Evolutionary conservation across 2,888 invertebrate genomes (phyloP), one percentile per base, ranked within the genome.

Genomic region (Dryocosmus kuriphilus): DNA sequence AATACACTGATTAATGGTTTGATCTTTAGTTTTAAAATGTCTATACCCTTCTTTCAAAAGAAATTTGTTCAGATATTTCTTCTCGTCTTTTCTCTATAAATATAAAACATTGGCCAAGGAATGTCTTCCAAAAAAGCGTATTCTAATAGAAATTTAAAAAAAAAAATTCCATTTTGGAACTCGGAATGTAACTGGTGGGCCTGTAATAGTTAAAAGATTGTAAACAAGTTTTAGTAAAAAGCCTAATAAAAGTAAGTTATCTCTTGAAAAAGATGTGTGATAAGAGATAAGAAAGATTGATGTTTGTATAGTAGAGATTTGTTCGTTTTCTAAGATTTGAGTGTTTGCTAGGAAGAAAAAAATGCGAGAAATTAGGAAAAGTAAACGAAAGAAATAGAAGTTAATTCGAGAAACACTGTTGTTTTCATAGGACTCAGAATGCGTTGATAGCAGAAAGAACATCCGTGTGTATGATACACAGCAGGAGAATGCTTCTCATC

Each of bases 401-500:
- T 71, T 71, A 51, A 71, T 71, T 71, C 32, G 30, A 51, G 71
- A 27, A 51, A 71, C 51, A 46, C 71, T 30, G 46, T 41, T 71
- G 46, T 71, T 71, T 51, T 30, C 71, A n/a, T 19, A 51, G 51
- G 71, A 71, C 71, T 67, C 41, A 22, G 41, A n/a, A n/a, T 65
- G 22, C 38, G 22, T 41, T 41, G 41, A 65, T 65, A 65, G 46
- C 27, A 46, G 8, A 41, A 16, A 67, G 14, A 27, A 67, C 19
- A 46, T 1, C 19, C 16, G 27, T 67, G 27, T 46, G 27, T 30
- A 46, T 27, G 67, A 46, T 51, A 51, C 67, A 67, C 46, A 46
- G 14, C 46, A 46, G 14, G 67, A 67, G 67, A 67, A 67, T 67
- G 67, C 46, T 46, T 67, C 67, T 67, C 67, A 67, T 67, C 46